Percentiles rank a stretch among this genome's conserved stretches.
These are phyloP conservation scores for Sebastes variabilis DNA, from an alignment of 2,797 vertebrate species.

Conservation along the genomic window DNA sequence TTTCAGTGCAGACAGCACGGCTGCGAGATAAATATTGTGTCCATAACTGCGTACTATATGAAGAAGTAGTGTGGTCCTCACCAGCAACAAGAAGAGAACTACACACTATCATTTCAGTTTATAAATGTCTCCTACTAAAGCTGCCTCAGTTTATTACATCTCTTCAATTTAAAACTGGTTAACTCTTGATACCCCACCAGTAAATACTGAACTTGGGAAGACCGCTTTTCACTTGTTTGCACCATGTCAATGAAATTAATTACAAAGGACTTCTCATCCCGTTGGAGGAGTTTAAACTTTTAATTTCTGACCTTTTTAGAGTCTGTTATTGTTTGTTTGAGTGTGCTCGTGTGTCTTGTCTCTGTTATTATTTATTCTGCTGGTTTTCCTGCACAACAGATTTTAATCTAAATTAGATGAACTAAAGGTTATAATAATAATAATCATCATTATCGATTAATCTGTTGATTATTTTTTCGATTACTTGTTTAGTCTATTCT, in stretches of 20 bases:
- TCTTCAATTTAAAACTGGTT: not conserved
- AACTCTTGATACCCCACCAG: not conserved
- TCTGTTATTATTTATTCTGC: not conserved
- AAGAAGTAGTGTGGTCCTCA: not conserved
- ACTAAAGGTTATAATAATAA: not conserved
- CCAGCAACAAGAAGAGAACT: not conserved
- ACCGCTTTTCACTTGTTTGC: not conserved
- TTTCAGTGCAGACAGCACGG: not conserved
- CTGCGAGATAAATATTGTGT: not conserved
- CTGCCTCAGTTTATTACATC: not conserved
- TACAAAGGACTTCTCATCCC: too few relatives aligned
- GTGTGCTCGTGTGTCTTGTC: not conserved
- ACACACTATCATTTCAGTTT: not conserved
- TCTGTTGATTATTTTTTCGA: not conserved
- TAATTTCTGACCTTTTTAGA: too few relatives aligned
- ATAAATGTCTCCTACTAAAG: not conserved
- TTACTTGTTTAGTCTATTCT: not conserved
- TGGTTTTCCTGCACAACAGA: not conserved
- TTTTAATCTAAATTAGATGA: not conserved
- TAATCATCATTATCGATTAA: not conserved
- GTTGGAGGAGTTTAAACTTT: too few relatives aligned
- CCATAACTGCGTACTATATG: not conserved
- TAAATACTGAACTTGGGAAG: not conserved
- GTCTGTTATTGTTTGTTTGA: not conserved
- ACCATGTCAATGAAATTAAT: too few relatives aligned